phyloP scores from a whole-genome alignment of 2,797 vertebrate species.

The Erethizon dorsatum region DNA sequence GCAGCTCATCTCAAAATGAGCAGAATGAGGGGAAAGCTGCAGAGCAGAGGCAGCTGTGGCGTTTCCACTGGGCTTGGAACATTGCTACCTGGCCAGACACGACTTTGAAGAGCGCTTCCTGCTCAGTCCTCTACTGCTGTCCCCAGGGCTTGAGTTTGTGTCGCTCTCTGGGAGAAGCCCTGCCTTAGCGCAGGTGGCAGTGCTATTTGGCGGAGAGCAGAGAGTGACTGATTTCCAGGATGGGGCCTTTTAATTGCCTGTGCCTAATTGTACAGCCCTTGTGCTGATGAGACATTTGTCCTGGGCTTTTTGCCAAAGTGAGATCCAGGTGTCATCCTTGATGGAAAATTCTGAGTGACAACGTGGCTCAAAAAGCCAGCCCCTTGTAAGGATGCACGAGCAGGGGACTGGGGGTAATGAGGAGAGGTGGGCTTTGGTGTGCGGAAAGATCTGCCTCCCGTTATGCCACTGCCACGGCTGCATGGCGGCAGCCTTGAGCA shows the following conservation, averaged over 20 bases:
- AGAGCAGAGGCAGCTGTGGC: background rate
- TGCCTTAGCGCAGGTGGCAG: conserved; percentile 53
- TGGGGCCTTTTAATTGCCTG: conserved; percentile 9
- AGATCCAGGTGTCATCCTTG: conserved; percentile 50
- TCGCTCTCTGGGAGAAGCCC: conserved; percentile 21
- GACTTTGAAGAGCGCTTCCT: background rate
- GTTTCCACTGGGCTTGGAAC: background rate
- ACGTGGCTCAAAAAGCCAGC: background rate
- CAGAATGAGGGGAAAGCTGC: background rate
- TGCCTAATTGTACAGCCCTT: conserved; percentile 47
- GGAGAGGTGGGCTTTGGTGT: background rate
- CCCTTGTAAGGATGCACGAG: background rate
- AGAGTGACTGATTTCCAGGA: conserved; percentile 24
- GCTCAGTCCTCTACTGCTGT: background rate
- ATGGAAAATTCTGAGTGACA: background rate
- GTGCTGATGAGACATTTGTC: conserved; percentile 55
- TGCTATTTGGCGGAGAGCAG: conserved; percentile 34
- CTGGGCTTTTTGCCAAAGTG: conserved; percentile 54
- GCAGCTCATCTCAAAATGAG: background rate
- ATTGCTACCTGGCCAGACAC: rapidly evolving
- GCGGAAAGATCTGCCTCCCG: background rate
- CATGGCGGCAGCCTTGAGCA: background rate
- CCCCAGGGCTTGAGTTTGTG: background rate
- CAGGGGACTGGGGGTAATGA: background rate
- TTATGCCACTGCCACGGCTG: background rate